Base-by-base conservation (phyloP, 2,888 invertebrate species). In the Pachydiplax longipennis region DNA sequence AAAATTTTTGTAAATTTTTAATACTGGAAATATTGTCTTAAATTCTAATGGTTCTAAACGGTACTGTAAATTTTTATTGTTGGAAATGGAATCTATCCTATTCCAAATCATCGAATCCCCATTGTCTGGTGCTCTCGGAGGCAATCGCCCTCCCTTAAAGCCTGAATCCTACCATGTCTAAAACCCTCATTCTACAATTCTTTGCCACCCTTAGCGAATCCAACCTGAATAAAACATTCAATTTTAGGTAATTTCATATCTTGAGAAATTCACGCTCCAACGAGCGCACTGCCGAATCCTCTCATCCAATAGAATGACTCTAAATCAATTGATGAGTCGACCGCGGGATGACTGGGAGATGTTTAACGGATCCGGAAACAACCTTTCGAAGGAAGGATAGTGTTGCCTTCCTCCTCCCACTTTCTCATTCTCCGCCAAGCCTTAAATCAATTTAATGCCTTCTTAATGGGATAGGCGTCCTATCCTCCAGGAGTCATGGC, bases 361-460 rank as follows among this genome's bases (percentile, higher is more conserved):
- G 73, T 73, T 73, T 25, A 73, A 73, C 73, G 73, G 73, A 73
- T 73, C 73, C 25, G 73, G 73, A 73, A 73, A 73, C 73, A 31
- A 12, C 73, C 31, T 31, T 73, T 73, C 25, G 73, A 44, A 44
- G 44, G 44, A 44, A 44, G 44, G 31, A 73, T 73, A 73, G 73
- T 31, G 25, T 73, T 73, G 73, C 73, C 73, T 31, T 22, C 65
- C 65, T 22, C 25, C n/a, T 65, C 48, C 53, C 82, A 44, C 25
- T 4, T 35, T 31, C 80, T 25, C 25, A 3, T 81, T 18, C 80
- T 37, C 80, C 80, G 37, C 81, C 37, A 22, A 15, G 31, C 81
- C 81, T 40, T 73, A 73, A 73, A 73, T 73, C 73, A 73, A 73
- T 73, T 73, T 73, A 73, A 73, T 73, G 73, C 73, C 73, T 73